Conservation (phyloP, 2,797 vertebrate genomes). For the Pseudochromis fuscus region DNA sequence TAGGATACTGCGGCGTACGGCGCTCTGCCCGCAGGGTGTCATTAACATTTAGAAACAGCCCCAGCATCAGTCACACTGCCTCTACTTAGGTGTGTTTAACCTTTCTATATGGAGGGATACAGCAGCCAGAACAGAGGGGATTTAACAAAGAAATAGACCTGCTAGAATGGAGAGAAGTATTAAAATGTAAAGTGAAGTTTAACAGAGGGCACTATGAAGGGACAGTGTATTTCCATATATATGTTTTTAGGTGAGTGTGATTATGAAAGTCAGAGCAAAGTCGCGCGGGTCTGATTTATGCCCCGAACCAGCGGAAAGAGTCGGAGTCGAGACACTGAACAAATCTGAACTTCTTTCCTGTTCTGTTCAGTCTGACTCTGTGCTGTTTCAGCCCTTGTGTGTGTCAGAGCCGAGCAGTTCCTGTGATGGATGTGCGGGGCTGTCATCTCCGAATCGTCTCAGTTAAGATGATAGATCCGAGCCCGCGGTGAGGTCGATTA, state of each 20-base stretch:
- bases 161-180: slow-evolving; percentile 55
- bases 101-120: slow-evolving; percentile 79
- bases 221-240: slow-evolving; percentile 51
- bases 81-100: slow-evolving; percentile 86
- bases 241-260: slow-evolving; percentile 33
- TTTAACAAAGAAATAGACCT: slow-evolving; percentile 72
- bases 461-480: slow-evolving; percentile 76
- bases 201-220: slow-evolving; percentile 56
- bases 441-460: slow-evolving; percentile 65
- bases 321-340: background rate
- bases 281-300: slow-evolving; percentile 30
- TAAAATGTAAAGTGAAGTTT: slow-evolving; percentile 62
- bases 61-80: slow-evolving; percentile 82
- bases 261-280: slow-evolving; percentile 69
- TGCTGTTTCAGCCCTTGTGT: slow-evolving; percentile 48
- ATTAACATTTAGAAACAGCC: slow-evolving; percentile 89
- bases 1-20: slow-evolving; percentile 60
- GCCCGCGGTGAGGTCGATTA: slow-evolving; percentile 57
- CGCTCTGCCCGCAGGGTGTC: slow-evolving; percentile 81
- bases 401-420: slow-evolving; percentile 54
- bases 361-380: slow-evolving; percentile 54
- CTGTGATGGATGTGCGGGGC: slow-evolving; percentile 57
- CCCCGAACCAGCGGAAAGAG: slow-evolving; percentile 13
- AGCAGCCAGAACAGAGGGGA: slow-evolving; percentile 68
- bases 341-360: slow-evolving; percentile 30